Percentiles rank a stretch among this genome's conserved stretches.
Evolutionary conservation across 2,113 vertebrate genomes (phyloP).

Genomic region (Pongo pygmaeus): DNA sequence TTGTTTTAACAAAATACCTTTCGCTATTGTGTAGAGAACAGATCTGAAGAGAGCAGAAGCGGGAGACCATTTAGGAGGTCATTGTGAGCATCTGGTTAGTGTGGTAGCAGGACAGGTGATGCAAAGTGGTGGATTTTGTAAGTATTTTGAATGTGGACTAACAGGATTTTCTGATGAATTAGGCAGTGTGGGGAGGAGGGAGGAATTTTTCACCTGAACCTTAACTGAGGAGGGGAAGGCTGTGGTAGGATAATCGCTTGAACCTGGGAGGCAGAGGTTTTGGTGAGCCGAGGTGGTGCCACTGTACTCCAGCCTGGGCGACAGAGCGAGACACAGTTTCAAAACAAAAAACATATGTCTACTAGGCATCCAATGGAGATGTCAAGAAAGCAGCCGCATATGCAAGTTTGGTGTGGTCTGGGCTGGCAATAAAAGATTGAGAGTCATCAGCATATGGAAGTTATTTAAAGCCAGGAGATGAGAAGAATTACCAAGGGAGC

Average conservation of each 20-base stretch:
- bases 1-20: not conserved
- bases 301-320: not conserved
- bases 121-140: not conserved
- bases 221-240: not conserved
- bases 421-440: not conserved
- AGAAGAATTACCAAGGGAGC: not conserved
- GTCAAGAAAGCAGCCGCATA: not conserved
- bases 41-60: not conserved
- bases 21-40: not conserved
- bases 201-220: not conserved
- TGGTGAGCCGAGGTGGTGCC: not conserved
- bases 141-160: not conserved
- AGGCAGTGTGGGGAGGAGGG: not conserved
- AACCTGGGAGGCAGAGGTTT: too few relatives aligned
- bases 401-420: conserved; percentile 1
- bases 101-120: not conserved
- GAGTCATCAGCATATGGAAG: not conserved
- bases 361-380: not conserved
- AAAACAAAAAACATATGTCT: not conserved
- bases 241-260: not conserved
- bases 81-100: not conserved
- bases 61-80: not conserved
- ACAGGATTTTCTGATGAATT: not conserved
- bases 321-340: not conserved
- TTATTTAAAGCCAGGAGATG: conserved; percentile 23